phyloP scores from a whole-genome alignment of 1,140 invertebrate species.

The Drosophila fuyamai region DNA sequence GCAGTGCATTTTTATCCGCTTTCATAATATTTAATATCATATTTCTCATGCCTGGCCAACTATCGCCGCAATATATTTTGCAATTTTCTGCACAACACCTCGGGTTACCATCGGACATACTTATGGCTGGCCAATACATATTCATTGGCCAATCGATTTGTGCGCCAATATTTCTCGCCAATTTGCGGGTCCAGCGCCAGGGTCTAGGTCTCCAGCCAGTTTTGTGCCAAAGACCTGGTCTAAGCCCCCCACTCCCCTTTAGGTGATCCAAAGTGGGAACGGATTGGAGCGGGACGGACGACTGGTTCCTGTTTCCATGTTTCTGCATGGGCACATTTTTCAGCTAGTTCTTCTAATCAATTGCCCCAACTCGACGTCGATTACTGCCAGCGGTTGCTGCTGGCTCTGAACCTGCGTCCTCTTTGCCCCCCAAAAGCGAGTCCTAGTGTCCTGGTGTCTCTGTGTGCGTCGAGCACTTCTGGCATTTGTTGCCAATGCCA shows the following conservation, averaged over 20 bases:
- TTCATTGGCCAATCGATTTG: constrained; percentile 81
- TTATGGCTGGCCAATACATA: constrained; percentile 61
- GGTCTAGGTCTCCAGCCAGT: constrained; percentile 48
- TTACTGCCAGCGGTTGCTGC: constrained; percentile 52
- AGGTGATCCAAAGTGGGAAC: constrained; percentile 7
- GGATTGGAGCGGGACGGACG: constrained; percentile 12
- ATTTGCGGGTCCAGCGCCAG: constrained; percentile 54
- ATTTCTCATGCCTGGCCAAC: constrained; percentile 59
- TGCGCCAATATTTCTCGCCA: constrained; percentile 68
- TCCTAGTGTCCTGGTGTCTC: constrained; percentile 24
- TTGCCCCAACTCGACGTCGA: constrained; percentile 62
- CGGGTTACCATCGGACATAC: constrained; percentile 59
- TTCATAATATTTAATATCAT: constrained; percentile 74
- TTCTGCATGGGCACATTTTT: constrained; percentile 51
- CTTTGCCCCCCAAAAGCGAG: too few relatives aligned
- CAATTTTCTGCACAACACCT: constrained; percentile 75
- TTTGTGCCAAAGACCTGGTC: constrained; percentile 17
- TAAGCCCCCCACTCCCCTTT: too few relatives aligned
- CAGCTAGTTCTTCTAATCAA: constrained; percentile 70
- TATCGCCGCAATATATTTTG: constrained; percentile 66
- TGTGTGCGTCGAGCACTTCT: constrained; percentile 49
- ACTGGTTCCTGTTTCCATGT: constrained; percentile 36
- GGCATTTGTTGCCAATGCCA: constrained; percentile 67
- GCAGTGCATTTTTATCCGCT: constrained; percentile 50
- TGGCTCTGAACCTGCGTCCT: constrained; percentile 16